Percentiles rank a stretch among this genome's conserved stretches.
Conservation (phyloP, 2,888 invertebrate species). For the Tiphia femorata region DNA sequence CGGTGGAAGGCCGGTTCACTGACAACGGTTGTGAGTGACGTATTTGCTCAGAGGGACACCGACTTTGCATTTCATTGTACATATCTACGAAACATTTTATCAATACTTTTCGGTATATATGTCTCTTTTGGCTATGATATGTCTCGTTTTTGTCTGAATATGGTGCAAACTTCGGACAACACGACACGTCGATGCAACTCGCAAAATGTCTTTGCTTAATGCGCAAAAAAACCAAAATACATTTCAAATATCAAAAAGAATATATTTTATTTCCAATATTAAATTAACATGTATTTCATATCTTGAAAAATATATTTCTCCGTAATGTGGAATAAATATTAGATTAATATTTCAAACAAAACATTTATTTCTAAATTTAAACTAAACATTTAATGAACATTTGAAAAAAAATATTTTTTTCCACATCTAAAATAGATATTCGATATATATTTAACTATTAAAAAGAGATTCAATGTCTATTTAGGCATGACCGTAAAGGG, state of each 20-base stretch:
- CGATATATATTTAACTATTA: not conserved
- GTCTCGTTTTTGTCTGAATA: not conserved
- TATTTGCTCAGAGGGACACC: no score
- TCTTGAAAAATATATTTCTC: not conserved
- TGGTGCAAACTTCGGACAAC: not conserved
- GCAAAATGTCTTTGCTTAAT: not conserved
- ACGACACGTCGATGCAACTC: not conserved
- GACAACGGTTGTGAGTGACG: no score
- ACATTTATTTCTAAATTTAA: not conserved
- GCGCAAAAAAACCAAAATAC: not conserved
- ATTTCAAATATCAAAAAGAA: not conserved
- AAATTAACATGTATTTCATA: not conserved
- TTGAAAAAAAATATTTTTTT: no score
- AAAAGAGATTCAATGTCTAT: not conserved
- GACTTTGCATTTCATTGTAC: no score
- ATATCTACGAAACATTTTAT: no score
- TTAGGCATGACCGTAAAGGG: no score
- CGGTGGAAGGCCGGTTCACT: no score
- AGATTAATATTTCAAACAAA: not conserved
- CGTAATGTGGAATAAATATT: not conserved
- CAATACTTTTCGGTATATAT: no score
- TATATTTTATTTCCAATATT: not conserved
- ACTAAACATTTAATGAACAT: not conserved
- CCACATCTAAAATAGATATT: not conserved
- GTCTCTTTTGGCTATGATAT: no score